Conservation (phyloP, 2,113 vertebrate species). For the Nycticorax nycticorax region DNA sequence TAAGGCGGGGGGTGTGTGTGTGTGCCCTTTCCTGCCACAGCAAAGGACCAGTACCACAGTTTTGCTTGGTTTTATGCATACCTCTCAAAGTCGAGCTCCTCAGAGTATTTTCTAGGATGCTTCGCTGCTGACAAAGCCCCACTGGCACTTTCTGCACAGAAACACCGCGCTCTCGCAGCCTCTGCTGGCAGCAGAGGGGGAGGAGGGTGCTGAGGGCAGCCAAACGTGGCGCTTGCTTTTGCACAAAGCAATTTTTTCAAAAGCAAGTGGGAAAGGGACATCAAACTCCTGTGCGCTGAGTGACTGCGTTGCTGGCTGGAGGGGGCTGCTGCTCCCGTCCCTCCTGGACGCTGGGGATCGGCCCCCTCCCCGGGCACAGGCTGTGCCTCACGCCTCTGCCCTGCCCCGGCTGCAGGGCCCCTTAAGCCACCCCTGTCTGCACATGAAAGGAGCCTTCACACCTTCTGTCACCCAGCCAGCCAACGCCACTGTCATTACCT, state of each 20-base stretch:
- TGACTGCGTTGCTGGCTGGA: background rate
- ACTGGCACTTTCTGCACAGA: background rate
- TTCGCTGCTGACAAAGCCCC: background rate
- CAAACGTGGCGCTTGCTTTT: accelerated
- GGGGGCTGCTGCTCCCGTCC: accelerated
- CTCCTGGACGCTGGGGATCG: accelerated
- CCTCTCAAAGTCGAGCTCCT: background rate
- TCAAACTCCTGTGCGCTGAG: accelerated
- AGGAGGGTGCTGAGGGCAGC: background rate
- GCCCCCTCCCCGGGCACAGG: accelerated
- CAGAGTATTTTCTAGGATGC: background rate
- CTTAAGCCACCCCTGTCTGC: background rate
- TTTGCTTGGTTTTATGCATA: background rate
- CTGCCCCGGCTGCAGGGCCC: background rate
- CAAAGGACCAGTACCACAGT: background rate
- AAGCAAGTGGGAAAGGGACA: background rate
- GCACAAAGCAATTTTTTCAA: background rate
- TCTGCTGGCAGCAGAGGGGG: background rate
- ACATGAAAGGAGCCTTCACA: background rate
- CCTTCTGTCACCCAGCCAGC: background rate
- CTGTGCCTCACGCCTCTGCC: background rate
- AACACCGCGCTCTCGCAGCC: background rate
- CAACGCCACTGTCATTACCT: background rate
- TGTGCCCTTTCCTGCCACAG: background rate
- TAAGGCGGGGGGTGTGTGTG: no score